Percentiles rank a stretch among this genome's conserved stretches.
These are phyloP conservation scores for Aphaenogaster floridana DNA, from an alignment of 1,140 invertebrate species.

Conservation along the genomic window DNA sequence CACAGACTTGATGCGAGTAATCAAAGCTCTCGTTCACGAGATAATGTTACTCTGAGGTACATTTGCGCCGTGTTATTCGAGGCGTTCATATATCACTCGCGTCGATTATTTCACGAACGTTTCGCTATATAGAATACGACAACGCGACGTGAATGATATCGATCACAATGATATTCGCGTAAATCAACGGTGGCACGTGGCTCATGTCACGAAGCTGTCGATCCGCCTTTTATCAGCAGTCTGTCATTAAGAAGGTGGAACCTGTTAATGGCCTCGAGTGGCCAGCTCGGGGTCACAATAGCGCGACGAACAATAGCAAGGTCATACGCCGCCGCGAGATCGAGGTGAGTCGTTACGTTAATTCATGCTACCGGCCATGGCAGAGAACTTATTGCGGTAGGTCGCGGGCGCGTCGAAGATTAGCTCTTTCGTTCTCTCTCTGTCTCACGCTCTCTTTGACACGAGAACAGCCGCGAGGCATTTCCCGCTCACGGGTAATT, in stretches of 20 bases:
- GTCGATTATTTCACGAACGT: constrained; percentile 12
- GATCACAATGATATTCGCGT: constrained; percentile 38
- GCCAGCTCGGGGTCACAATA: constrained; percentile 42
- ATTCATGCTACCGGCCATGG: constrained; percentile 75
- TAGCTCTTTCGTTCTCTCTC: constrained; percentile 32
- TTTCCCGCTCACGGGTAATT: constrained; percentile 64
- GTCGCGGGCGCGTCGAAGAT: constrained; percentile 71
- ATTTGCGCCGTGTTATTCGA: neutral
- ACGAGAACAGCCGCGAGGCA: constrained; percentile 61
- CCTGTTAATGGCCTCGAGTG: constrained; percentile 20
- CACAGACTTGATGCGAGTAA: neutral
- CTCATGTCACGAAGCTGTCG: neutral
- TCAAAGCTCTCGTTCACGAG: neutral
- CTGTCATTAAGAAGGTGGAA: constrained; percentile 6
- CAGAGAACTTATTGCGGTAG: constrained; percentile 80
- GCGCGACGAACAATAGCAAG: constrained; percentile 78
- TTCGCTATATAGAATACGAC: neutral
- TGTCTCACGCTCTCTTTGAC: constrained; percentile 22
- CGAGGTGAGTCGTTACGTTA: constrained; percentile 56
- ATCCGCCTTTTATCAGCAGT: constrained; percentile 55
- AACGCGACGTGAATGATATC: constrained; percentile 11
- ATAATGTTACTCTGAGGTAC: neutral
- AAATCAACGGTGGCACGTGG: neutral
- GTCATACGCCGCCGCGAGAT: constrained; percentile 65
- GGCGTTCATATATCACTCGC: constrained; percentile 20